Evolutionary conservation across 2,888 invertebrate genomes (phyloP).

Genomic region (Drosophila monieri): DNA sequence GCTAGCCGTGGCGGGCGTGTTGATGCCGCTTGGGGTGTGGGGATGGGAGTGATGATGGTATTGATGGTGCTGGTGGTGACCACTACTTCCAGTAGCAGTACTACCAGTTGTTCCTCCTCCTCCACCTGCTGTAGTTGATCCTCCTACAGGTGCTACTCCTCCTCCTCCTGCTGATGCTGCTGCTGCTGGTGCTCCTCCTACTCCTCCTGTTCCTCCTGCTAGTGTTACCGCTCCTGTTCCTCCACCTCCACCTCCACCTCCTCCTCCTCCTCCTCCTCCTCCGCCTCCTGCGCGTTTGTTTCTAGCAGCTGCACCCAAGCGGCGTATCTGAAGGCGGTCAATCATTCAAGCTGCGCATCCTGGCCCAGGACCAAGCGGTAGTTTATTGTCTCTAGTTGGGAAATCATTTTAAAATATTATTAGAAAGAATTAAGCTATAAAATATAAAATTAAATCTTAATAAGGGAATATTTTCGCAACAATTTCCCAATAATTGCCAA

Average conservation of each 20-base stretch:
- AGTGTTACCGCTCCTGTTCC: conserved; percentile 12
- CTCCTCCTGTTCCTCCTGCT: conserved; percentile 14
- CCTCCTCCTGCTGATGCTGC: conserved; percentile 11
- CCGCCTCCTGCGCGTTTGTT: conserved; percentile 70
- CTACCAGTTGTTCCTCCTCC: conserved; percentile 9
- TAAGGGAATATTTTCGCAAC: too few relatives aligned
- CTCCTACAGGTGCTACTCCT: conserved; percentile 15
- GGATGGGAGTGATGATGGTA: conserved; percentile 58
- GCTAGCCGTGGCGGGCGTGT: conserved; percentile 70
- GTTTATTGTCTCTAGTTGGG: conserved; percentile 8
- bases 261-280: conserved; percentile 17
- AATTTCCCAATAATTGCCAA: background rate
- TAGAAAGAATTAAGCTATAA: too few relatives aligned
- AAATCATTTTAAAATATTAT: background rate
- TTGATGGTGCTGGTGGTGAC: background rate
- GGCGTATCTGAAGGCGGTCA: conserved; percentile 81
- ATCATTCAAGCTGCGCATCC: conserved; percentile 77
- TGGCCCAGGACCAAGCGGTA: conserved; percentile 38
- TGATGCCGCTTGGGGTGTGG: conserved; percentile 59
- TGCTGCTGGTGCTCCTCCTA: conserved; percentile 8
- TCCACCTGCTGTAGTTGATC: background rate
- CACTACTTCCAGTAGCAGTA: background rate
- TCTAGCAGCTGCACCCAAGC: conserved; percentile 79
- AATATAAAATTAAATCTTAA: too few relatives aligned
- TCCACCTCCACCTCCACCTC: conserved; percentile 11